Evolutionary conservation across 2,797 vertebrate species (phyloP).

Genomic region (Mormyrus proboscirostris): DNA sequence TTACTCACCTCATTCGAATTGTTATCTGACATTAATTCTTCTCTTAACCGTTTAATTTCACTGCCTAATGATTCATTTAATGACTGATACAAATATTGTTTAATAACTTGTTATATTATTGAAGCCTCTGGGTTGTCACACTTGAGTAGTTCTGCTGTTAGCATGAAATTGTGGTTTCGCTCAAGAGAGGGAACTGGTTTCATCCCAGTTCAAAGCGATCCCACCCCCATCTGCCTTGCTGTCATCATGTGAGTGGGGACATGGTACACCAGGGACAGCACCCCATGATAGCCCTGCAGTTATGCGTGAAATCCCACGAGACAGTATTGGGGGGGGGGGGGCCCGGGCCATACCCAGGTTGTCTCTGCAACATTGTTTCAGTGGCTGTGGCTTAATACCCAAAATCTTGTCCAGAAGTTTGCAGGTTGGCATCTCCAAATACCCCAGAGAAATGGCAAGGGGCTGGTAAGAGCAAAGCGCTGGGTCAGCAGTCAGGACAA

Average conservation of each 20-base stretch:
- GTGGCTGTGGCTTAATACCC: neutral
- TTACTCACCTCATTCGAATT: neutral
- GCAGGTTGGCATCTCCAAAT: neutral
- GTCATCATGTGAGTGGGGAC: slow-evolving; percentile 15
- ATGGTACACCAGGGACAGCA: neutral
- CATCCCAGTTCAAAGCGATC: neutral
- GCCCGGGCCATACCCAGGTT: neutral
- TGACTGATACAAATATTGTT: neutral
- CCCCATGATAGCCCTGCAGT: neutral
- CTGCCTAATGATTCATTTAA: neutral
- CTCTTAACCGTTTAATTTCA: neutral
- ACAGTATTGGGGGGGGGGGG: neutral
- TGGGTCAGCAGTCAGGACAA: neutral
- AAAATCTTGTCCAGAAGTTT: neutral
- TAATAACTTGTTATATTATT: neutral
- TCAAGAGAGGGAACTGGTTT: neutral
- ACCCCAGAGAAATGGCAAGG: neutral
- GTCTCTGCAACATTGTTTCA: neutral
- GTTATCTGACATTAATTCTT: neutral
- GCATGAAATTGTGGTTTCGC: neutral
- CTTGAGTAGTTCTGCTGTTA: neutral
- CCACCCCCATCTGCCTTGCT: neutral
- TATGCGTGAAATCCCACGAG: neutral
- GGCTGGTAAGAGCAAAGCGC: neutral
- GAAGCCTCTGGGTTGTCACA: neutral